A percentile compares a stretch with the other conserved stretches of the same genome.
Conservation (phyloP, 2,888 invertebrate genomes). For the Chironomus riparius region DNA sequence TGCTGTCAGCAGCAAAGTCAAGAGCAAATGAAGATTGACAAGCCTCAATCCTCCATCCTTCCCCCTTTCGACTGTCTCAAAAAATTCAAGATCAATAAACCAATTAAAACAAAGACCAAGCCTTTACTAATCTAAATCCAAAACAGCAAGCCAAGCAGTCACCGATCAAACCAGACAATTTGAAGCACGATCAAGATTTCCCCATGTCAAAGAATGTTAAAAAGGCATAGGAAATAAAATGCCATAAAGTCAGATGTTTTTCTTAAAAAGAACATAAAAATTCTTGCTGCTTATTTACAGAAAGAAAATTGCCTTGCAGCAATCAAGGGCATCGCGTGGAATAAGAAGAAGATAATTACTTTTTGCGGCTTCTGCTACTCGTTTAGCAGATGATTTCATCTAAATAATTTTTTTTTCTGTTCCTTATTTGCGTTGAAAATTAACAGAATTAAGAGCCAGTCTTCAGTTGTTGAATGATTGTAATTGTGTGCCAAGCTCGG, state of each 20-base stretch:
- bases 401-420: neutral
- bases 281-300: neutral
- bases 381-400: constrained; percentile 24
- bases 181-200: neutral
- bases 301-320: neutral
- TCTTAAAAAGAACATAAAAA: neutral
- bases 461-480: neutral
- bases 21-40: too few relatives aligned
- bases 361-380: constrained; percentile 17
- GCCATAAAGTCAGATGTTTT: neutral
- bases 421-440: neutral
- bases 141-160: too few relatives aligned
- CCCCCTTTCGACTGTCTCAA: too few relatives aligned
- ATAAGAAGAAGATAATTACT: constrained; percentile 9
- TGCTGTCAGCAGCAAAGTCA: too few relatives aligned
- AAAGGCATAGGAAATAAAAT: neutral
- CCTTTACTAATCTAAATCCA: too few relatives aligned
- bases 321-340: neutral
- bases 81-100: too few relatives aligned
- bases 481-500: too few relatives aligned
- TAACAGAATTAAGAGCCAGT: neutral
- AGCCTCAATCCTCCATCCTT: too few relatives aligned
- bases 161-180: too few relatives aligned
- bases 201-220: neutral
- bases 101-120: too few relatives aligned